Base-by-base conservation (phyloP, 2,888 invertebrate species). In the Brachyptera putata region DNA sequence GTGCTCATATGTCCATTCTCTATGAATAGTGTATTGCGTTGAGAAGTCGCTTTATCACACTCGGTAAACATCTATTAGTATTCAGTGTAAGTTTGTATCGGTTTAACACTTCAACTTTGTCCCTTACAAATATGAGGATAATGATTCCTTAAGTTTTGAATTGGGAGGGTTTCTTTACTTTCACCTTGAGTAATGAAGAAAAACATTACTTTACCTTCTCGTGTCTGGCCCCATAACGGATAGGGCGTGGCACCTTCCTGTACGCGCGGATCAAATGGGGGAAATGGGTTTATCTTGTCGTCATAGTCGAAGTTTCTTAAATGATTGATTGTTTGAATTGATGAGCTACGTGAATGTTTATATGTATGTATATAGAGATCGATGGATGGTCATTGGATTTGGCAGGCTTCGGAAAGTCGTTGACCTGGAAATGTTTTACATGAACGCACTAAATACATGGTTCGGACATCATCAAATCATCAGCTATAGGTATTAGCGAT, bases 241-340 rank as follows among this genome's bases (percentile, higher is more conserved):
- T 36, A 53, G 53, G 53, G 53, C 53, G 53, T 53, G 53, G 53
- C 18, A 53, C 34, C 22, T 46, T 49, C n/a, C 53, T n/a, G n/a
- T n/a, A n/a, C n/a, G 13, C 36, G 36, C 18, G 22, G 53, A 34
- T 34, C 53, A 53, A 53, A 53, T 36, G 36, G 24, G 43, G 53
- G 34, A 53, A 53, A 34, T 53, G 49, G 49, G 36, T 36, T 36
- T 53, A 53, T 53, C 53, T 53, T 36, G 49, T 22, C 49, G n/a
- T 26, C n/a, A 50, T 16, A 14, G 16, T 26, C 53, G 11, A 53
- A 46, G 21, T 34, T 36, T 50, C 16, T 18, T 21, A 36, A 30
- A 53, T 53, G 53, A 53, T 53, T 53, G 53, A 53, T 53, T 53
- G 53, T 16, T 36, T 36, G 53, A 36, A 43, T 43, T 43, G 43